Percentiles rank a stretch among this genome's conserved stretches.
phyloP scores from a whole-genome alignment of 2,113 vertebrate genomes.

The Peucedramus taeniatus region DNA sequence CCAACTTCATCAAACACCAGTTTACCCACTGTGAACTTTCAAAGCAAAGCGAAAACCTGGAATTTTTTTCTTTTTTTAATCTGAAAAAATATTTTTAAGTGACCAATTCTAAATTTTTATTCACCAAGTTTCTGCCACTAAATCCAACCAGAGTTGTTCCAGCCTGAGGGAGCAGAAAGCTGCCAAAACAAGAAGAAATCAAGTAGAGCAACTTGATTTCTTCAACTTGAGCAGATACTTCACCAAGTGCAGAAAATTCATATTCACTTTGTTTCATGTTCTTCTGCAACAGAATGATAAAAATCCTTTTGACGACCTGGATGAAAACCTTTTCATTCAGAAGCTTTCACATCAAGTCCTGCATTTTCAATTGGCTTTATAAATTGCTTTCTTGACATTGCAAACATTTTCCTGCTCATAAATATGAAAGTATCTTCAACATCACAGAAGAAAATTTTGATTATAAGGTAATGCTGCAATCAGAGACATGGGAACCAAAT shows the following conservation, averaged over 20 bases:
- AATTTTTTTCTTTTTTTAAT: background rate
- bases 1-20: background rate
- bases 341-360: background rate
- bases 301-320: background rate
- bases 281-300: constrained; percentile 2
- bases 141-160: background rate
- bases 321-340: background rate
- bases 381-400: background rate
- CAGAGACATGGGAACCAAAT: background rate
- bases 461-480: background rate
- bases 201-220: constrained; percentile 19
- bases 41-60: background rate
- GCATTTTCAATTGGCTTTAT: background rate
- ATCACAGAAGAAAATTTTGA: background rate
- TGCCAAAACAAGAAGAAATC: constrained; percentile 38
- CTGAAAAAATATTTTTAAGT: background rate
- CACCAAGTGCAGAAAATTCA: constrained; percentile 23
- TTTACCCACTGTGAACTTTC: background rate
- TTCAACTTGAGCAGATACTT: constrained; percentile 32
- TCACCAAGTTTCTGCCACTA: background rate
- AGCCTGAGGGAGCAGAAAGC: constrained; percentile 12
- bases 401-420: background rate
- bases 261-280: constrained; percentile 3
- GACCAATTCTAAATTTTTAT: background rate
- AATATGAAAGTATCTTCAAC: background rate